Conservation (phyloP, 2,113 vertebrate species). For the Prolemur simus region DNA sequence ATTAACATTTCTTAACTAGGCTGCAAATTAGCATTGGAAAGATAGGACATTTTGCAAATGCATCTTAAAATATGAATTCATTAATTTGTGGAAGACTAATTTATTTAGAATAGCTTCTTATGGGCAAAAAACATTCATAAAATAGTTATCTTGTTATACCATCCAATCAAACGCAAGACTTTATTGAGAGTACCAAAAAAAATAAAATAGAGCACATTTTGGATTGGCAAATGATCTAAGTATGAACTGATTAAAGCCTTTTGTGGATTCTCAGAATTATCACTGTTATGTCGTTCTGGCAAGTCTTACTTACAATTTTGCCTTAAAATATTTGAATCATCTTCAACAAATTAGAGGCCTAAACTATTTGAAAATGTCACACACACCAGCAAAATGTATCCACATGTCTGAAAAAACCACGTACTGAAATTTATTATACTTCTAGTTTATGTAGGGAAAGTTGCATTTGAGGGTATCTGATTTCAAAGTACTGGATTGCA, state of each 20-base stretch:
- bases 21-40: slow-evolving; percentile 70
- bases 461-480: slow-evolving; percentile 50
- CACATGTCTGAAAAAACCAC: slow-evolving; percentile 48
- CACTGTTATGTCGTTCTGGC: slow-evolving; percentile 38
- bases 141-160: slow-evolving; percentile 63
- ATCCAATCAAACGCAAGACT: slow-evolving; percentile 41
- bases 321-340: slow-evolving; percentile 54
- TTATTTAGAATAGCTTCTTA: slow-evolving; percentile 74
- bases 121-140: slow-evolving; percentile 65
- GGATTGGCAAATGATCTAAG: slow-evolving; percentile 3
- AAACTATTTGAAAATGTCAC: slow-evolving; percentile 43
- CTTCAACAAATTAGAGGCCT: slow-evolving; percentile 53
- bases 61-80: slow-evolving; percentile 76
- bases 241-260: slow-evolving; percentile 44
- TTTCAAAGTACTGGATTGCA: slow-evolving; percentile 55
- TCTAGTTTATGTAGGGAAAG: slow-evolving; percentile 53
- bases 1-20: slow-evolving; percentile 68
- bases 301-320: slow-evolving; percentile 61
- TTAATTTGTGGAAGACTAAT: slow-evolving; percentile 74
- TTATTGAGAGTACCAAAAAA: slow-evolving; percentile 53
- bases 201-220: slow-evolving; percentile 26
- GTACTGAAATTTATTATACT: slow-evolving; percentile 60
- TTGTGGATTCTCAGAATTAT: slow-evolving; percentile 49
- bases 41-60: slow-evolving; percentile 73
- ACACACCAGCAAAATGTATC: slow-evolving; percentile 55